Evolutionary conservation across 2,888 invertebrate species (phyloP).

Genomic region (Andrena bucephala): DNA sequence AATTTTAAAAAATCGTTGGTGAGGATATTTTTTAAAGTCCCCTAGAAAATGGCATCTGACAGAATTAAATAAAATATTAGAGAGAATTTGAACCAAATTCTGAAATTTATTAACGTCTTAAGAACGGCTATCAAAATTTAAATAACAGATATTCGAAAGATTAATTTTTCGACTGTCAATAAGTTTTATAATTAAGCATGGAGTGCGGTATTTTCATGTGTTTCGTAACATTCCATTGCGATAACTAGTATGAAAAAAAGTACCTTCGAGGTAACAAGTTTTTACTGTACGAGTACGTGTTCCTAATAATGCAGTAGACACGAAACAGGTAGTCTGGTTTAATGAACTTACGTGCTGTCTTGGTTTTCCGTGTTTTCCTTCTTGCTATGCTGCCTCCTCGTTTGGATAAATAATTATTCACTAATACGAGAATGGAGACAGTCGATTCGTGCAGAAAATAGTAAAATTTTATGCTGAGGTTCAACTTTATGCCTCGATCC

Average conservation of each 20-base stretch:
- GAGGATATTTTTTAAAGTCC: no score
- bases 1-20: no score
- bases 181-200: background rate
- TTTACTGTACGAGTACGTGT: constrained; percentile 11
- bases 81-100: no score
- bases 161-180: no score
- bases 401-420: background rate
- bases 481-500: background rate
- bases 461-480: no score
- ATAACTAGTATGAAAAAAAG: background rate
- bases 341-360: background rate
- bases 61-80: no score
- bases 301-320: constrained; percentile 23
- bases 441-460: no score
- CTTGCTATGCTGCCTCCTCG: background rate
- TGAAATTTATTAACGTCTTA: no score
- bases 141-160: no score
- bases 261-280: background rate
- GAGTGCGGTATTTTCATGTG: background rate
- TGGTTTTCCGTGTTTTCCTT: constrained; percentile 12
- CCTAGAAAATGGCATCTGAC: no score
- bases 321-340: constrained; percentile 3
- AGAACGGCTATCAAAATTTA: no score
- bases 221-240: constrained; percentile 11
- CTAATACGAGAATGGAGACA: background rate